phyloP scores from a whole-genome alignment of 2,888 invertebrate species.

The Meta bourneti region DNA sequence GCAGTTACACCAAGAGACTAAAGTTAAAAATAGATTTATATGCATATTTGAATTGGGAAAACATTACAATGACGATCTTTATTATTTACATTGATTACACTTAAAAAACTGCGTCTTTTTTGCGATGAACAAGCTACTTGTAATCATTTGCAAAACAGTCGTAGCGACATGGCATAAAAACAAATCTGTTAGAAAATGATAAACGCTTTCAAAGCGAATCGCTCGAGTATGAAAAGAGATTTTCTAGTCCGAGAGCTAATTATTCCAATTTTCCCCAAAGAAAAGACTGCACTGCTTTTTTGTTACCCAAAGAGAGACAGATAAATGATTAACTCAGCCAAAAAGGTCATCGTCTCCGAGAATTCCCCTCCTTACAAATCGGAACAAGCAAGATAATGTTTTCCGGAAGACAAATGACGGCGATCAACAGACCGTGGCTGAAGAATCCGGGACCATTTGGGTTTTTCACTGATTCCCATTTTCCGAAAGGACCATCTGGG shows the following conservation, averaged over 20 bases:
- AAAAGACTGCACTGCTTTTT: neutral
- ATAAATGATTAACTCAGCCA: conserved; percentile 49
- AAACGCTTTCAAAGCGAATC: neutral
- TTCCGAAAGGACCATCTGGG: conserved; percentile 14
- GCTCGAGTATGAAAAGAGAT: conserved; percentile 11
- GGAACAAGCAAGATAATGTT: conserved; percentile 63
- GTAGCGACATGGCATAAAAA: neutral
- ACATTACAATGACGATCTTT: no score
- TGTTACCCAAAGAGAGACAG: conserved; percentile 16
- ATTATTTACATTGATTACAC: no score
- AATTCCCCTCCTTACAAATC: conserved; percentile 44
- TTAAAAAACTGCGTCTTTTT: no score
- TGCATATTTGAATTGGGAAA: no score
- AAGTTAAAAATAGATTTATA: no score
- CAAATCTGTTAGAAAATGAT: conserved; percentile 3
- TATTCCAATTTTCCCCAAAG: conserved; percentile 18
- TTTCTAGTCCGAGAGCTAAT: conserved; percentile 37
- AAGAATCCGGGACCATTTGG: conserved; percentile 57
- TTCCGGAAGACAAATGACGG: conserved; percentile 56
- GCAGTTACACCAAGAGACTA: no score
- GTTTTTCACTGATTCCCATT: conserved; percentile 47
- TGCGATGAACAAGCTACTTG: no score
- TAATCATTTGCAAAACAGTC: no score
- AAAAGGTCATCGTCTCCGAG: conserved; percentile 37
- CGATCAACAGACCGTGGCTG: conserved; percentile 61